Evolutionary conservation across 2,888 invertebrate genomes (phyloP), one percentile per base, ranked within the genome.

Genomic region (Artemia sp.): DNA sequence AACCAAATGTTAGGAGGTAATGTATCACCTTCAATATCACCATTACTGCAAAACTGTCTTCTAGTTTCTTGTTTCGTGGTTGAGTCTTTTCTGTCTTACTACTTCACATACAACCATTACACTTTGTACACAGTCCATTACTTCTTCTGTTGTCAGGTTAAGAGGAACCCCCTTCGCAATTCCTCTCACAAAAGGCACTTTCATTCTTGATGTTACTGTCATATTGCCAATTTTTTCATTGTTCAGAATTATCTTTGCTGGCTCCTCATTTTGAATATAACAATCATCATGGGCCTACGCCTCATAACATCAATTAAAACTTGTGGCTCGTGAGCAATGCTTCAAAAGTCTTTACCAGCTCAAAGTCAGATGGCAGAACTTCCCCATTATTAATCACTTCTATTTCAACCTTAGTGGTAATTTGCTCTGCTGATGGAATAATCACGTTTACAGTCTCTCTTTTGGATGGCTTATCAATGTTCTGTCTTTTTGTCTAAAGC

Each of bases 241-340:
- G 19, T 19, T 19, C 1, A 19, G 19, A 19, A 19, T 19, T 19
- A 19, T 19, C 19, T 53, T 53, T 53, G 53, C 53, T 53, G 53
- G n/a, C n/a, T 53, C 53, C 53, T 53, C 53, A 53, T 53, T n/a
- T n/a, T 53, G 53, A n/a, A 53, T 12, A n/a, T 53, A 53, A 53
- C 53, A 53, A n/a, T 53, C 53, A 53, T 53, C n/a, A 12, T 53
- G n/a, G 12, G 12, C n/a, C 53, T 53, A 53, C 12, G 12, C n/a
- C 53, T 53, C 12, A 12, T 53, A 12, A 53, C 53, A n/a, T 53
- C 53, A 53, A 53, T 53, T 53, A 12, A n/a, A 53, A 53, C n/a
- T 53, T 53, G 12, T 53, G 12, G n/a, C n/a, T n/a, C 2, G 12
- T 53, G 53, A 53, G 53, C 53, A n/a, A 53, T 53, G 12, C 53